Evolutionary conservation across 2,113 vertebrate species (phyloP).

Genomic region (Trematocara nigrifrons): DNA sequence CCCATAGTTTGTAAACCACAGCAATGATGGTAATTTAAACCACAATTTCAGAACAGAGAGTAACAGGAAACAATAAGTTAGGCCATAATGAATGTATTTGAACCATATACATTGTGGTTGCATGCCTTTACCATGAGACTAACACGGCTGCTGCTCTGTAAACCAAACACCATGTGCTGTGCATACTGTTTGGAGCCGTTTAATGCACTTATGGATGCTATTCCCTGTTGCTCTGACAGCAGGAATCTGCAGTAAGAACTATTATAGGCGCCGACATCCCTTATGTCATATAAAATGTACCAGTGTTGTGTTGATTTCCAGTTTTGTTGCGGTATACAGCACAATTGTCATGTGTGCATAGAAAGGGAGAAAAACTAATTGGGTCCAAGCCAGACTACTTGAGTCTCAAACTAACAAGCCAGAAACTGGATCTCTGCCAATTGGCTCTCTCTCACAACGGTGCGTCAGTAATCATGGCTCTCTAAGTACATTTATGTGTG

Average conservation of each 20-base stretch:
- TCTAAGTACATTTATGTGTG: not conserved
- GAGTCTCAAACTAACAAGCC: conserved; percentile 47
- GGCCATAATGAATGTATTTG: not conserved
- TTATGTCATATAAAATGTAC: not conserved
- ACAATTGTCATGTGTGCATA: not conserved
- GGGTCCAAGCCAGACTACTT: conserved; percentile 32
- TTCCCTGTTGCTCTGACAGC: not conserved
- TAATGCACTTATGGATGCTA: not conserved
- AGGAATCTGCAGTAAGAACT: not conserved
- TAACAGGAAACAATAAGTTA: not conserved
- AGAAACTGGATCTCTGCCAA: conserved; percentile 38
- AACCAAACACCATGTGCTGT: not conserved
- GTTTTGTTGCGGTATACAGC: not conserved
- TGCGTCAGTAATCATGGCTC: conserved; percentile 33
- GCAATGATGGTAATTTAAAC: not conserved
- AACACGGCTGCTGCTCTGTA: not conserved
- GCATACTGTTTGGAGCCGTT: not conserved
- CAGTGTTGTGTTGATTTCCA: not conserved
- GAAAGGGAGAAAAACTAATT: conserved; percentile 26
- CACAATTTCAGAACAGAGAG: not conserved
- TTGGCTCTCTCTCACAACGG: not conserved
- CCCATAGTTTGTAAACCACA: not conserved
- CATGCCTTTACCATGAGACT: not conserved
- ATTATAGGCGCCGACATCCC: not conserved
- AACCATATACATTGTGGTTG: not conserved